Evolutionary conservation across 1,140 invertebrate genomes (phyloP), one percentile per base, ranked within the genome.

Genomic region (Cylas formicarius): DNA sequence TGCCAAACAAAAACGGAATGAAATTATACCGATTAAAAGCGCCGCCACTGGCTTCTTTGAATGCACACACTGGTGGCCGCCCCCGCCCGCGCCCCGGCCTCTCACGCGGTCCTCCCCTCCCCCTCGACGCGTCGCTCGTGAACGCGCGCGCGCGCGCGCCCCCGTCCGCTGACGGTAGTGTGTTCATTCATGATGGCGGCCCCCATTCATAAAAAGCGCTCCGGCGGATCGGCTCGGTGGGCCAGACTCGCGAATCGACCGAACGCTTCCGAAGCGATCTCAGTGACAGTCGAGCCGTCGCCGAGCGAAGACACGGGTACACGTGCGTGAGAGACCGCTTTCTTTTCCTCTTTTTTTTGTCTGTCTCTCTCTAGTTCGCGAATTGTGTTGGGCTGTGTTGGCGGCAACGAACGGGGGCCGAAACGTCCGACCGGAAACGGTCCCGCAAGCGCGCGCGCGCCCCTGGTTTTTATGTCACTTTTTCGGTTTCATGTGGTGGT

Each of bases 141-240:
- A n/a, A n/a, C n/a, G n/a, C n/a, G n/a, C n/a, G 39, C 51, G 51
- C 38, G 40, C 37, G 39, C 45, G 38, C 39, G 38, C 23, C 44
- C 18, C 18, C 6, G 16, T 20, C 8, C 38, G 32, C 35, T 41
- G 16, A 37, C 7, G 18, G 31, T 17, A 31, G 20, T 28, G 37
- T 23, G 66, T 73, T 73, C 72, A 73, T 73, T 78, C 78, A 80
- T 78, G 76, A 81, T 81, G 78, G 77, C 76, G 75, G 77, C 75
- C 73, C 73, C 75, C 78, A 81, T 81, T 81, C 78, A 81, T 81
- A 80, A 81, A 80, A 81, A 79, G 74, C 45, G 45, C 45, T 39
- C 42, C 45, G 45, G 45, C 45, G 40, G 42, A 39, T 41, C 45
- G 38, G 31, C 20, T n/a, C 16, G 37, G 38, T 39, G 42, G 37